Percentiles rank a stretch among this genome's conserved stretches.
Evolutionary conservation across 2,113 vertebrate genomes (phyloP).

Genomic region (Sturnira hondurensis): DNA sequence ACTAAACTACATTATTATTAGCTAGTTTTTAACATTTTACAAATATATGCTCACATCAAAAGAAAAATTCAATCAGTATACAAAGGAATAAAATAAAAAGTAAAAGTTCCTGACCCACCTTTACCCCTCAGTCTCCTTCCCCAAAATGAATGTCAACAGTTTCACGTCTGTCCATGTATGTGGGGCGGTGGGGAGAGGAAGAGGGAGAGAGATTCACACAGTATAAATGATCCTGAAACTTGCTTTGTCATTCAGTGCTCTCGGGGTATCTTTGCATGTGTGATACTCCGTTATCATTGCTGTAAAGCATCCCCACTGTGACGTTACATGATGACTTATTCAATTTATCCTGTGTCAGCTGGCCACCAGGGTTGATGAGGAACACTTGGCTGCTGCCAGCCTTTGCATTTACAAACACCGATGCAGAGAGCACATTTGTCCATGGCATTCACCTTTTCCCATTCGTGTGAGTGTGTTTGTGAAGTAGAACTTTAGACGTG

Average conservation of each 20-base stretch:
- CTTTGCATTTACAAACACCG: not conserved
- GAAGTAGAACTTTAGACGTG: not conserved
- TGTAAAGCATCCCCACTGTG: not conserved
- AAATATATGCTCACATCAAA: not conserved
- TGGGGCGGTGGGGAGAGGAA: not conserved
- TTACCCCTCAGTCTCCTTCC: not conserved
- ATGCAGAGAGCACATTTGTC: not conserved
- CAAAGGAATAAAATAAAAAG: not conserved
- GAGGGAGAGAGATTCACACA: not conserved
- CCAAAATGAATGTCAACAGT: not conserved
- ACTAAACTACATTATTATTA: not conserved
- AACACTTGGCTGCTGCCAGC: not conserved
- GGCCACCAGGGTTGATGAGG: not conserved
- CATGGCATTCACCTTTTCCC: not conserved
- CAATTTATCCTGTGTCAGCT: not conserved
- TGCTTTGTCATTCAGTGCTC: not conserved
- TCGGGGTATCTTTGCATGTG: not conserved
- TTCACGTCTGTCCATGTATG: not conserved
- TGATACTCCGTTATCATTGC: not conserved
- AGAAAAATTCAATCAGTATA: not conserved
- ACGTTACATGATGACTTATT: not conserved
- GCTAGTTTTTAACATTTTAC: not conserved
- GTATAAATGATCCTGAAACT: not conserved
- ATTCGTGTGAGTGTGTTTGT: not conserved
- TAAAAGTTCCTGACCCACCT: not conserved